Percentiles rank a stretch among this genome's conserved stretches.
These are phyloP conservation scores for Siniperca scherzeri DNA, from an alignment of 2,797 vertebrate genomes.

Conservation along the genomic window DNA sequence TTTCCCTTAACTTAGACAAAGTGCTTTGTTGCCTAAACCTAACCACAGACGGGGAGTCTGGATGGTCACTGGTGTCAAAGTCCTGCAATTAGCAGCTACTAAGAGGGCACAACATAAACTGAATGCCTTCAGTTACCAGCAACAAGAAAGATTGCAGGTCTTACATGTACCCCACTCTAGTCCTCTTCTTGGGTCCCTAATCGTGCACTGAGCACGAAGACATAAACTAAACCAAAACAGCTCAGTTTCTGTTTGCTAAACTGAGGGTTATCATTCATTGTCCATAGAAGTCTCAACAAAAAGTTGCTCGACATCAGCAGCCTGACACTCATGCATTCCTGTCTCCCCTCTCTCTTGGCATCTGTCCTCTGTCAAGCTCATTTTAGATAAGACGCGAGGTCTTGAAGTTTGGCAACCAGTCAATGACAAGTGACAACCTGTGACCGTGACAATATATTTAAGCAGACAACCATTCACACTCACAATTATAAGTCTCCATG, in stretches of 20 bases:
- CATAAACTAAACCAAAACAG: neutral
- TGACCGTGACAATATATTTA: neutral
- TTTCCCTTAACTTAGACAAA: too few species aligned
- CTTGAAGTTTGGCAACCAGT: slow-evolving; percentile 18
- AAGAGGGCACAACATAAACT: neutral
- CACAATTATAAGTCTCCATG: slow-evolving; percentile 25
- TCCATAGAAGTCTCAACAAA: slow-evolving; percentile 2
- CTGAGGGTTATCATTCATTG: slow-evolving; percentile 16
- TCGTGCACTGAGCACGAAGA: neutral
- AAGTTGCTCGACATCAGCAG: slow-evolving; percentile 9
- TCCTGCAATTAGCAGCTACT: neutral
- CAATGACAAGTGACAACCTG: slow-evolving; percentile 10
- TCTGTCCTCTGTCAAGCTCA: slow-evolving; percentile 30
- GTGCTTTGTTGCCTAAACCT: too few species aligned
- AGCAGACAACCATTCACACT: slow-evolving; percentile 24
- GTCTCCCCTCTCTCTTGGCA: slow-evolving; percentile 16
- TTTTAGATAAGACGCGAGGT: slow-evolving; percentile 23
- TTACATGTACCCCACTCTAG: neutral
- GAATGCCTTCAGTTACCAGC: neutral
- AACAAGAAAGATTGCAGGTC: neutral
- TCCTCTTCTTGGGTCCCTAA: neutral
- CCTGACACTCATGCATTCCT: slow-evolving; percentile 16
- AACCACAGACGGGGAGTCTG: too few species aligned
- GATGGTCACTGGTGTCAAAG: neutral
- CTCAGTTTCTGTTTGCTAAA: neutral